Conservation (phyloP, 2,113 vertebrate species). For the Synchiropus splendidus region DNA sequence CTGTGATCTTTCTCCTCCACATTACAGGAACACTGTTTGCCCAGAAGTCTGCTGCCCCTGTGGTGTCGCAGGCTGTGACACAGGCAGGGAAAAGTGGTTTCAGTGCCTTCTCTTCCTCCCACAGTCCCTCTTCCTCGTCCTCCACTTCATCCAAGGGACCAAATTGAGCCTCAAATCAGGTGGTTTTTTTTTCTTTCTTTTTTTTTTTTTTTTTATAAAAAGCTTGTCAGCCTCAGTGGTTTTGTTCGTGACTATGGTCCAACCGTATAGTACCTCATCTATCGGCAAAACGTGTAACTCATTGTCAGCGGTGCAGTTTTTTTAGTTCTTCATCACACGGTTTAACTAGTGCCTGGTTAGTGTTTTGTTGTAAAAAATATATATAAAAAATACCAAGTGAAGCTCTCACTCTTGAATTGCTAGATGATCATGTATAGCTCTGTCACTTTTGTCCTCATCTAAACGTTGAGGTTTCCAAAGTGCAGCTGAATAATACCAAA, state of each 20-base stretch:
- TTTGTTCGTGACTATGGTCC: too few species aligned
- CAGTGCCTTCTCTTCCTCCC: constrained; percentile 55
- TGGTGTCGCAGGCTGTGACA: constrained; percentile 45
- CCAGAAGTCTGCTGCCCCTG: constrained; percentile 55
- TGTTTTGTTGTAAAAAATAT: too few species aligned
- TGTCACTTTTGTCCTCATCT: constrained; percentile 3
- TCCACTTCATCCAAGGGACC: constrained; percentile 64
- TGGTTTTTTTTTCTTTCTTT: not conserved
- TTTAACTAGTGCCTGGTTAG: too few species aligned
- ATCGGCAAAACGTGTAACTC: not conserved
- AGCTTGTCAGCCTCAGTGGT: too few species aligned
- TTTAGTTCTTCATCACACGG: not conserved
- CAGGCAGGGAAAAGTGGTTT: constrained; percentile 58
- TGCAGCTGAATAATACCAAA: constrained; percentile 49
- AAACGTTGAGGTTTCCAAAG: constrained; percentile 23
- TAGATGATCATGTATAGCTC: constrained; percentile 7
- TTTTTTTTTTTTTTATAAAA: constrained; percentile 3
- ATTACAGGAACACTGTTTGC: constrained; percentile 65
- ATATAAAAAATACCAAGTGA: too few species aligned
- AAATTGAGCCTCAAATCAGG: constrained; percentile 26
- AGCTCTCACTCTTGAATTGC: not conserved
- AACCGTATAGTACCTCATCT: too few species aligned
- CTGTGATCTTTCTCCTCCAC: too few species aligned
- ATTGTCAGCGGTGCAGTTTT: not conserved
- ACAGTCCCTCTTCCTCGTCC: constrained; percentile 57